Evolutionary conservation across 1,140 invertebrate genomes (phyloP), one percentile per base, ranked within the genome.

Genomic region (Apocrypta bakeri): DNA sequence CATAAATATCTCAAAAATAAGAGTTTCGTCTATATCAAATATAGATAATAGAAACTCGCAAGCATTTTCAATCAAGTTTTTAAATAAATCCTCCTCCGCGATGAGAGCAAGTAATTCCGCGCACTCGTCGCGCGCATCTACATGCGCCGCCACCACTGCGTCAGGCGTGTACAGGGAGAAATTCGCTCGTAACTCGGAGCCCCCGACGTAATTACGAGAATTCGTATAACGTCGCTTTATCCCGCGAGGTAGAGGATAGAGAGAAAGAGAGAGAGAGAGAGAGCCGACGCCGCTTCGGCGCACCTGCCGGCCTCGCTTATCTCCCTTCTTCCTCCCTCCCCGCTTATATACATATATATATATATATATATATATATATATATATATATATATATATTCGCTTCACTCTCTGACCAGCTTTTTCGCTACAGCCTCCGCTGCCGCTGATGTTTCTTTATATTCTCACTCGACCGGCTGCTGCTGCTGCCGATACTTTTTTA

Each of bases 201-300:
- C 71, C 85, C 81, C 69, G 79, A 75, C 83, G 86, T 89, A 89
- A 90, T 90, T 90, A 88, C 87, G 87, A 85, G 88, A 89, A 89
- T 88, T 83, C 88, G 78, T 72, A 84, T 86, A 86, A 86, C 81
- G 85, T 84, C 86, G 86, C 86, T 86, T 86, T 85, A 83, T 84
- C 86, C 85, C 84, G 83, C 83, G 42, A 11, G 48, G 21, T n/a
- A n/a, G 29, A 72, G 69, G n/a, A 68, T 80, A 21, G 2, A 37
- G 33, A 37, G 33, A 37, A 9, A 83, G 42, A 1, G 48, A 4
- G 17, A 56, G 29, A 37, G 31, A n/a, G 66, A 80, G 24, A 12
- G n/a, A 61, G 71, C 79, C 24, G 74, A 83, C 83, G 86, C 83
- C 85, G 74, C 87, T 86, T 85, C 84, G 85, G 78, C 88, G 88